phyloP scores from a whole-genome alignment of 2,888 invertebrate genomes.

The Pyrrhia umbra region DNA sequence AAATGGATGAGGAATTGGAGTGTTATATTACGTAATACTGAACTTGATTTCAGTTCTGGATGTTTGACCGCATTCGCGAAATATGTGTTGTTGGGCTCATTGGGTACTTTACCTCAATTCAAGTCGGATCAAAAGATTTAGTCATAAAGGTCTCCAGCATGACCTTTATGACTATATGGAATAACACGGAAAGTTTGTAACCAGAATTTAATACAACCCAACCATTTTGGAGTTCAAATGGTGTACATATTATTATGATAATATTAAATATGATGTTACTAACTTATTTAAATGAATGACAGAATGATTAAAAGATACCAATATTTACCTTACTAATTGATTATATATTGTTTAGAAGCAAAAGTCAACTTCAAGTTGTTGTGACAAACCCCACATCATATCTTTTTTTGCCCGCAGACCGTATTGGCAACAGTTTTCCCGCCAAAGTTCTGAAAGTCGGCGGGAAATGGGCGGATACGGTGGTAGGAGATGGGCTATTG shows the following conservation, averaged over 20 bases:
- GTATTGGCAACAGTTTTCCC: constrained; percentile 43
- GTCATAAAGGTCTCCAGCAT: too few species aligned
- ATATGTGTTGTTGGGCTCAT: constrained; percentile 7
- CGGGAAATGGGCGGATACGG: constrained; percentile 41
- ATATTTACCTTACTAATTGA: neutral
- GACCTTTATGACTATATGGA: too few species aligned
- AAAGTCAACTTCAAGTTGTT: neutral
- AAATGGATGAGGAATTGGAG: constrained; percentile 9
- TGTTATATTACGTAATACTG: constrained; percentile 25
- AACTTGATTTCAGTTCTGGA: constrained; percentile 28
- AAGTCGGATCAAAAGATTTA: neutral
- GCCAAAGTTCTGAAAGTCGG: constrained; percentile 35
- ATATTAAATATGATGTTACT: too few species aligned
- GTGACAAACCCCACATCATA: constrained; percentile 3
- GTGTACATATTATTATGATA: too few species aligned
- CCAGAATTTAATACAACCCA: too few species aligned
- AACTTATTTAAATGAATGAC: too few species aligned
- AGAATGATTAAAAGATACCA: too few species aligned
- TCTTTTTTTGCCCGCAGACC: constrained; percentile 33
- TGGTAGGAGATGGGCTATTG: constrained; percentile 51
- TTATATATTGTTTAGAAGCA: neutral
- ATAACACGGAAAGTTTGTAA: too few species aligned
- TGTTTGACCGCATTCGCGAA: constrained; percentile 10
- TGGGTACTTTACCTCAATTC: neutral
- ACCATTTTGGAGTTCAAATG: too few species aligned